Evolutionary conservation across 1,140 invertebrate genomes (phyloP).

Genomic region (Lineus longissimus): DNA sequence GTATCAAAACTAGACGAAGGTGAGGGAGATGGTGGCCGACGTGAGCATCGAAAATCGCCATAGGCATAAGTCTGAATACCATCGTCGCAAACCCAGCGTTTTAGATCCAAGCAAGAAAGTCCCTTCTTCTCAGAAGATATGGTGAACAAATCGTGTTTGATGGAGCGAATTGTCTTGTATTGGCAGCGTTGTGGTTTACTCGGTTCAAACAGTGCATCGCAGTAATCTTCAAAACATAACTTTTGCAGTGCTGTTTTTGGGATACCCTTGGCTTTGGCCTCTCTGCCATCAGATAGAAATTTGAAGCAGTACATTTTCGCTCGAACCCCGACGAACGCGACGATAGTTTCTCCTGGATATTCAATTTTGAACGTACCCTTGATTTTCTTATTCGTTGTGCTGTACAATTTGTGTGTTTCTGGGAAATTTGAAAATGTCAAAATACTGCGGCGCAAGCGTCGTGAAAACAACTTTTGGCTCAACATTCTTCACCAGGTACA

Average conservation of each 20-base stretch:
- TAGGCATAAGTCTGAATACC: no score
- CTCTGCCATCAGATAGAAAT: neutral
- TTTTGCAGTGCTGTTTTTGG: neutral
- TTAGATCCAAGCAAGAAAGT: no score
- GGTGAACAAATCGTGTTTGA: no score
- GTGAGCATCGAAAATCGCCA: no score
- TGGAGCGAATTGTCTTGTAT: no score
- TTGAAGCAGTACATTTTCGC: slow-evolving; percentile 2
- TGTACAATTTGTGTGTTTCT: neutral
- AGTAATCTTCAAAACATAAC: neutral
- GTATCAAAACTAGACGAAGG: no score
- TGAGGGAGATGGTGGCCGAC: no score
- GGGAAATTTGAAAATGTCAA: neutral
- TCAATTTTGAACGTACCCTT: neutral
- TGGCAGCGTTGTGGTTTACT: no score
- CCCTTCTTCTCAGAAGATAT: no score
- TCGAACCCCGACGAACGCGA: neutral
- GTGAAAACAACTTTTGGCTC: neutral
- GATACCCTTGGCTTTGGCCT: neutral
- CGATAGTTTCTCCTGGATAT: neutral
- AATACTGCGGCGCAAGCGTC: neutral
- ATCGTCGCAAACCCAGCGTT: no score
- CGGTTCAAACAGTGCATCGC: neutral
- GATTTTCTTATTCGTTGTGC: neutral
- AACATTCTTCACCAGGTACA: neutral